Base-by-base conservation (phyloP, 2,797 vertebrate species). In the Protonibea diacanthus region DNA sequence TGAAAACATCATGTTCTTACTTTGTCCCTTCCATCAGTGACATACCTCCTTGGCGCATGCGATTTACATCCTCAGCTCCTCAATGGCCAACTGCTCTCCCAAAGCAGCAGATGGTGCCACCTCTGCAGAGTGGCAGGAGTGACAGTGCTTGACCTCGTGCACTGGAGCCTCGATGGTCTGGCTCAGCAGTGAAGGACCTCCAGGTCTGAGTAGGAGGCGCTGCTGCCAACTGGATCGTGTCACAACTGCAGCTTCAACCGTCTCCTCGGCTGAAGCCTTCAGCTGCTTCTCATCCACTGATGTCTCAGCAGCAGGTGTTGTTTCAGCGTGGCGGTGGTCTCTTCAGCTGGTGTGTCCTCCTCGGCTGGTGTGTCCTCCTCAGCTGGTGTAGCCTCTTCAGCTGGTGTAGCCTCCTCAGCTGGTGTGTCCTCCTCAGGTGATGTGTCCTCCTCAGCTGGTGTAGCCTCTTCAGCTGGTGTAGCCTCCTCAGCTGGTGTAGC, bases 61-160 rank as follows among this genome's bases (percentile, higher is more conserved):
- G 58, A n/a, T n/a, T 33, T 0, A 68, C 1, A 45, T 81, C 80
- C 40, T 38, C 33, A 15, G 23, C 67, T 63, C 7, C 21, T 85
- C 82, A 14, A 25, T 23, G 29, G 56, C 7, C 53, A 63, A 12
- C 57, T 81, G 79, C 52, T 47, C 82, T 62, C 14, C 76, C 25
- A 49, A 23, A 74, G 45, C 86, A 88, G 61, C 78, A 68, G 80
- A 61, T 47, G 87, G 74, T 5, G 47, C 75, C 52, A 55, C 48
- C 25, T 83, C 83, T 18, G 71, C 71, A 10, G 76, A 68, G 52
- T 87, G 90, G 74, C 88, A 93, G 77, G 84, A 72, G 74, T 82
- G 80, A 64, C 84, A 82, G 55, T 44, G 73, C 47, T 57, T 52
- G 10, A 27, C 47, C 13, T 82, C 81, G 0, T 57, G 64, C 15